Base-by-base conservation (phyloP, 2,888 invertebrate genomes). In the Hirtodrosophila confusa region DNA sequence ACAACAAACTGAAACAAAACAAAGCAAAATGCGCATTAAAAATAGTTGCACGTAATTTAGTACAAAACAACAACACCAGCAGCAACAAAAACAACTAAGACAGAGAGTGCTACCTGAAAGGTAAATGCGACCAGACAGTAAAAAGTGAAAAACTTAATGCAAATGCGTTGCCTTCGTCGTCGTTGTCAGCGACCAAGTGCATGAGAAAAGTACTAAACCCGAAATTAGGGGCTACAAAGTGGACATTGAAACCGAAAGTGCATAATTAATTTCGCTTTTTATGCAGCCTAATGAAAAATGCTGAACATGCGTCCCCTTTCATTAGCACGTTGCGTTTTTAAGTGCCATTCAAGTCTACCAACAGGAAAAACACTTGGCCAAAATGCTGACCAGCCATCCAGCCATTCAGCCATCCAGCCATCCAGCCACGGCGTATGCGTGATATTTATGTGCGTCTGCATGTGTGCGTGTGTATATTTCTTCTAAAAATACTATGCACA, bases 41-140 rank as follows among this genome's bases (percentile, higher is more conserved):
- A 86, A 86, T 83, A 78, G 72, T 79, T 79, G 70, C 86, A 86
- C 88, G 88, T 87, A 88, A 75, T 78, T 83, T 75, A 70, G 70
- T 68, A 68, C 66, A 72, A 65, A 58, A 64, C 66, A 56, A 65
- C 40, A 70, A 43, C 45, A 44, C 45, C 58, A 63, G 3, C 4
- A 27, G 6, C n/a, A 58, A 47, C 54, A 54, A 63, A 43, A 67
- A 37, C 17, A 63, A 44, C 36, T 35, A 17, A 33, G 60, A 31
- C 35, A 36, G 35, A 58, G 41, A 60, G 56, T 48, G 47, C 45
- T 50, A 75, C 63, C 75, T 54, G 47, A 69, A 78, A 73, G 66
- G 48, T 60, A 71, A 70, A 82, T 71, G 76, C 65, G 83, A 70
- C 70, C 62, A 63, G 75, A 66, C 67, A 73, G 75, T 74, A 69